phyloP scores from a whole-genome alignment of 2,797 vertebrate genomes.

The Avahi laniger region DNA sequence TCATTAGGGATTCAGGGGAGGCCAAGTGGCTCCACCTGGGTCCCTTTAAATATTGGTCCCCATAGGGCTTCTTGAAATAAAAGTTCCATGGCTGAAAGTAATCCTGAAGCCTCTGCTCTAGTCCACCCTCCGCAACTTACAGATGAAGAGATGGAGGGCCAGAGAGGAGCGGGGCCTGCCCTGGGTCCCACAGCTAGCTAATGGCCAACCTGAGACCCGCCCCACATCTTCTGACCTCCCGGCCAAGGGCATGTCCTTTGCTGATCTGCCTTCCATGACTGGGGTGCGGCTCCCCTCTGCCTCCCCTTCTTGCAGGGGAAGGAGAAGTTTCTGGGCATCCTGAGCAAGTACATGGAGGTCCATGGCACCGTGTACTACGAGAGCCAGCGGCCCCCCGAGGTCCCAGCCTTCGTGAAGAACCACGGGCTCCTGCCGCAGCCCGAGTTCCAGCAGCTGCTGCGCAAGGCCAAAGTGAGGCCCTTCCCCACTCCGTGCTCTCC shows the following conservation, averaged over 20 bases:
- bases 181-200: neutral
- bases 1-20: neutral
- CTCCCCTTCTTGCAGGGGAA: slow-evolving; percentile 88
- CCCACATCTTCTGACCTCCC: neutral
- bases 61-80: neutral
- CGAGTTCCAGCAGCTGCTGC: slow-evolving; percentile 96
- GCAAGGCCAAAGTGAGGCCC: slow-evolving; percentile 92
- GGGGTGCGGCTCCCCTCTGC: neutral
- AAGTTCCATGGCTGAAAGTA: neutral
- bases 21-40: neutral
- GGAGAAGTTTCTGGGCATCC: slow-evolving; percentile 92
- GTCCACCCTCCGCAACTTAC: neutral
- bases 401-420: slow-evolving; percentile 96
- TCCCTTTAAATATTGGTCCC: neutral
- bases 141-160: neutral
- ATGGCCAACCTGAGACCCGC: neutral
- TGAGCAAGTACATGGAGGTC: slow-evolving; percentile 97
- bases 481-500: fast-evolving
- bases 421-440: slow-evolving; percentile 97
- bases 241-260: too few relatives aligned
- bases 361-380: slow-evolving; percentile 97
- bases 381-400: slow-evolving; percentile 94
- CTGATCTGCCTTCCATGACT: neutral
- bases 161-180: neutral
- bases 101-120: neutral